A percentile compares a stretch with the other conserved stretches of the same genome.
Evolutionary conservation across 2,113 vertebrate species (phyloP).

Genomic region (Anarrhichthys ocellatus): DNA sequence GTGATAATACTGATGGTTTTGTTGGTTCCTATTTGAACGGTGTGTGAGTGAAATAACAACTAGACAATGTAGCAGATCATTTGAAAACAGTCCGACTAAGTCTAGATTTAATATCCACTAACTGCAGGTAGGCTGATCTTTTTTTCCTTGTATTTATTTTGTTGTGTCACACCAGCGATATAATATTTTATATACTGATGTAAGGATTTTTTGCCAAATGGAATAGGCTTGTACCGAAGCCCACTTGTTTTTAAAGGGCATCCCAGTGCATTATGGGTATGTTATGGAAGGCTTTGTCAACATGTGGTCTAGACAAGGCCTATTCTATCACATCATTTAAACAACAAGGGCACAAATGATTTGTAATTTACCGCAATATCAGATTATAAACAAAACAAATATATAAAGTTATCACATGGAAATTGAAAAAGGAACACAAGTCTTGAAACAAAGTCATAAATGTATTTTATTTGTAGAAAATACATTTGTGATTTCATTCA

Average conservation of each 20-base stretch:
- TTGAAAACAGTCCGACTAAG: neutral
- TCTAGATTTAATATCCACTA: neutral
- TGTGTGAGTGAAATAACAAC: constrained; percentile 1
- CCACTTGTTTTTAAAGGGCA: neutral
- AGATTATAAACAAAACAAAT: neutral
- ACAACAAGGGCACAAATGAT: neutral
- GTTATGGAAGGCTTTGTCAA: neutral
- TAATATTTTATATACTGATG: constrained; percentile 1
- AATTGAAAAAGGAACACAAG: neutral
- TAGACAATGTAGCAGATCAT: neutral
- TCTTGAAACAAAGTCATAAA: neutral
- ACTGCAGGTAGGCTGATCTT: neutral
- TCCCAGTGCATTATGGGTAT: neutral
- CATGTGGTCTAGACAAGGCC: neutral
- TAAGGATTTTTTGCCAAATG: constrained; percentile 35
- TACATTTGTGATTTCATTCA: neutral
- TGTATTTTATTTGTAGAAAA: neutral
- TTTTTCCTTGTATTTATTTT: neutral
- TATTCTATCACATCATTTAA: constrained; percentile 8
- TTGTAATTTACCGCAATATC: constrained; percentile 1
- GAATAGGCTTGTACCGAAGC: constrained; percentile 3
- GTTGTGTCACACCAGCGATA: neutral
- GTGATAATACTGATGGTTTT: neutral
- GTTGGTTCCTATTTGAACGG: neutral
- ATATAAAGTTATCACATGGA: neutral